These are phyloP conservation scores for Ctena decussata DNA, from an alignment of 2,888 invertebrate species.

Conservation along the genomic window DNA sequence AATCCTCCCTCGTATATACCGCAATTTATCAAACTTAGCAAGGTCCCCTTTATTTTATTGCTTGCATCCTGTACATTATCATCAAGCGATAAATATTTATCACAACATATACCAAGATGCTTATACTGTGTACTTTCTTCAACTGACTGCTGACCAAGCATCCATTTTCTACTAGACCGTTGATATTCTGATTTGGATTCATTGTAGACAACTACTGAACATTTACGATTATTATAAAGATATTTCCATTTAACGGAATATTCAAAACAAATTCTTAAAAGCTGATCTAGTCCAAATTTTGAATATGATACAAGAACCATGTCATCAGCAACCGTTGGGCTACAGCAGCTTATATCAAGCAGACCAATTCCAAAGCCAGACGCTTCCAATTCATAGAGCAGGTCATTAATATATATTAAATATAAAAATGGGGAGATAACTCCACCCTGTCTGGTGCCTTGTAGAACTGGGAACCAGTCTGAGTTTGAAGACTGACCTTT, in stretches of 20 bases:
- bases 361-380: background rate
- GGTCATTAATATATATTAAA: too few relatives aligned
- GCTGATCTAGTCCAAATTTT: background rate
- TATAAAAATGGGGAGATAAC: conserved; percentile 2
- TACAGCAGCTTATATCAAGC: background rate
- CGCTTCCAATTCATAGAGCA: background rate
- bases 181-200: too few relatives aligned
- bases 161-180: background rate
- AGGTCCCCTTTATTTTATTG: background rate
- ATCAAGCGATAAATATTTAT: background rate
- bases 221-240: background rate
- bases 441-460: background rate
- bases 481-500: too few relatives aligned
- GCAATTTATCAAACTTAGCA: too few relatives aligned
- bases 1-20: background rate
- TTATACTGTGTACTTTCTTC: background rate
- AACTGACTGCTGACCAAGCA: background rate
- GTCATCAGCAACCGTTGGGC: background rate
- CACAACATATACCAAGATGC: background rate
- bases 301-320: background rate
- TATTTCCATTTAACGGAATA: conserved; percentile 2
- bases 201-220: too few relatives aligned
- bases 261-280: background rate
- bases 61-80: background rate
- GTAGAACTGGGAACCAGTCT: conserved; percentile 3